phyloP scores from a whole-genome alignment of 2,113 vertebrate genomes.

The Datnioides undecimradiatus region DNA sequence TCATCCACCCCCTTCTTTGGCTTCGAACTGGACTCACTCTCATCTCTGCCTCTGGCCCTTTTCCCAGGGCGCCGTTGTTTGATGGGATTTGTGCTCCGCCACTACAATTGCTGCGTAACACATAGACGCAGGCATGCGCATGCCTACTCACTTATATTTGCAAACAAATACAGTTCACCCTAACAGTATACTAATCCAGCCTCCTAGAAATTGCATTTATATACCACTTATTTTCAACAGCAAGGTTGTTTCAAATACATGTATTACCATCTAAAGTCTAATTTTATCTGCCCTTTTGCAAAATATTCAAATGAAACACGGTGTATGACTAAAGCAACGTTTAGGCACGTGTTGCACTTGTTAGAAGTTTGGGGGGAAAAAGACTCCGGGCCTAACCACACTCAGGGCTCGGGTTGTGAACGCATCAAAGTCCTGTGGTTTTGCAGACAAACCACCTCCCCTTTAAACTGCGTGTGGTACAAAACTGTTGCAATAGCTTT shows the following conservation, averaged over 20 bases:
- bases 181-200: background rate
- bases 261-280: background rate
- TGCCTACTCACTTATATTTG: conserved; percentile 27
- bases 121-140: conserved; percentile 42
- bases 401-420: background rate
- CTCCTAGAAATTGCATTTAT: conserved; percentile 15
- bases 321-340: background rate
- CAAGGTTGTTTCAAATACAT: no score
- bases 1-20: conserved; percentile 62
- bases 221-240: background rate
- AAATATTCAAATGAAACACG: background rate
- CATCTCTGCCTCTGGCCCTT: conserved; percentile 78
- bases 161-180: conserved; percentile 16
- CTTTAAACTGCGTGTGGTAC: no score
- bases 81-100: conserved; percentile 79
- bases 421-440: background rate
- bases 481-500: no score
- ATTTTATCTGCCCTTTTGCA: background rate
- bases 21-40: conserved; percentile 73
- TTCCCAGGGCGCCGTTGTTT: conserved; percentile 80
- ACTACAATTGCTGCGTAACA: conserved; percentile 65
- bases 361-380: background rate
- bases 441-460: no score
- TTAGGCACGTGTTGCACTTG: background rate
- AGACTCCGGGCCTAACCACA: no score